Conservation (phyloP, 2,113 vertebrate species). For the Chinchilla lanigera region DNA sequence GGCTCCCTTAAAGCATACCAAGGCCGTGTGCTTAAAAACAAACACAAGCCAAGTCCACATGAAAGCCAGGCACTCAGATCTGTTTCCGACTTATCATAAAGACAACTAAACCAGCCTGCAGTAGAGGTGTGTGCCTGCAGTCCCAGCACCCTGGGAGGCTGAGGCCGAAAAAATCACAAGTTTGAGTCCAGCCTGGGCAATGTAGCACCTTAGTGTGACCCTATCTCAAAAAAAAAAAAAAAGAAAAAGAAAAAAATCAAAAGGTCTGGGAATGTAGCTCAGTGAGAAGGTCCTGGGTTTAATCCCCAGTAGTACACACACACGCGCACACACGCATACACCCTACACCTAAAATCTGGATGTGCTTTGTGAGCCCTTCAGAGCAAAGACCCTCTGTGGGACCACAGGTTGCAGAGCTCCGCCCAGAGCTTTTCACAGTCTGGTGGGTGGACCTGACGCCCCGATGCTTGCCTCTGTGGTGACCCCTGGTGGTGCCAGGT, state of each 20-base stretch:
- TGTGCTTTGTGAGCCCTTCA: neutral
- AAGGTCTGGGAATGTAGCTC: neutral
- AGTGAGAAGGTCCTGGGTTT: neutral
- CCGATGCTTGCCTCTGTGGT: neutral
- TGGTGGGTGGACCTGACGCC: neutral
- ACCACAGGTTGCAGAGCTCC: neutral
- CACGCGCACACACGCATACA: neutral
- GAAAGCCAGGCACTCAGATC: neutral
- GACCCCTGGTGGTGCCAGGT: constrained; percentile 22
- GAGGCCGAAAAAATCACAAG: neutral
- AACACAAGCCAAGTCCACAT: neutral
- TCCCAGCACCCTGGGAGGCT: neutral
- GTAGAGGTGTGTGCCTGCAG: too few relatives aligned
- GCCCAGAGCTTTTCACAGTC: neutral
- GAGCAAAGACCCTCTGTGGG: neutral
- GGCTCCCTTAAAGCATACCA: neutral
- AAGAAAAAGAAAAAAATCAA: neutral
- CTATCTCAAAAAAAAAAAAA: neutral
- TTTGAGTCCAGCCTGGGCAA: neutral
- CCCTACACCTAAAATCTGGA: neutral
- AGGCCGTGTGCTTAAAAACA: neutral
- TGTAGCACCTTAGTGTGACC: neutral
- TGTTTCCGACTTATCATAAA: neutral
- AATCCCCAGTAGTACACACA: neutral
- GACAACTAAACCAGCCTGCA: neutral